These are phyloP conservation scores for Pandion haliaetus DNA, from an alignment of 2,113 vertebrate species.

Conservation along the genomic window DNA sequence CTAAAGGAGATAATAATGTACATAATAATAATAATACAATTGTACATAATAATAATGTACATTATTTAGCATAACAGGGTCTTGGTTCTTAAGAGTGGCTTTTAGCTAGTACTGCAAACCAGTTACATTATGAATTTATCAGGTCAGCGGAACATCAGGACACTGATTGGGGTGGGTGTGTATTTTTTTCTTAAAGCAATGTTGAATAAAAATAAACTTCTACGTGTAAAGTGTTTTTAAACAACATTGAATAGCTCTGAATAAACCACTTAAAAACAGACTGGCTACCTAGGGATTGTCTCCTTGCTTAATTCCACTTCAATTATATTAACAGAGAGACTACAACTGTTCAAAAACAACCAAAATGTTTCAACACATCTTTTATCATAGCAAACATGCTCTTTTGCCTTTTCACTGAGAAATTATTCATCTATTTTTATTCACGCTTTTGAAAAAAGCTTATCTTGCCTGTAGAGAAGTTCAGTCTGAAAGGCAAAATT, in stretches of 20 bases:
- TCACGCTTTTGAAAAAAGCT: neutral
- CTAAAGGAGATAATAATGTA: too few relatives aligned
- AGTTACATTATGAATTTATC: neutral
- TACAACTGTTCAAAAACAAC: neutral
- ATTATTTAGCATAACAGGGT: neutral
- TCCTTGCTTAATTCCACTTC: neutral
- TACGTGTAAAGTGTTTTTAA: constrained; percentile 11
- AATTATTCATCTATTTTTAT: neutral
- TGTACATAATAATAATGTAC: too few relatives aligned
- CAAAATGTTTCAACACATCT: neutral
- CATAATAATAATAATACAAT: too few relatives aligned
- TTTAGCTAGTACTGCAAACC: neutral
- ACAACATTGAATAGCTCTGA: neutral
- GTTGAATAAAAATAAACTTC: constrained; percentile 8
- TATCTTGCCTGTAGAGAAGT: neutral
- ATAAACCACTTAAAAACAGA: neutral
- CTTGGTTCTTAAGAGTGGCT: neutral
- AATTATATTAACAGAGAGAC: neutral
- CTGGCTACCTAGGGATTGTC: neutral
- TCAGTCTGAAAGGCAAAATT: neutral
- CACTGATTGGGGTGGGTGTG: neutral
- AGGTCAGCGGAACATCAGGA: neutral
- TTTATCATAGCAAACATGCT: neutral
- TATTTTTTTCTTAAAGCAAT: neutral
- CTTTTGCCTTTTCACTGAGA: neutral